Evolutionary conservation across 2,113 vertebrate genomes (phyloP), one percentile per base, ranked within the genome.

Genomic region (Halichoerus grypus): DNA sequence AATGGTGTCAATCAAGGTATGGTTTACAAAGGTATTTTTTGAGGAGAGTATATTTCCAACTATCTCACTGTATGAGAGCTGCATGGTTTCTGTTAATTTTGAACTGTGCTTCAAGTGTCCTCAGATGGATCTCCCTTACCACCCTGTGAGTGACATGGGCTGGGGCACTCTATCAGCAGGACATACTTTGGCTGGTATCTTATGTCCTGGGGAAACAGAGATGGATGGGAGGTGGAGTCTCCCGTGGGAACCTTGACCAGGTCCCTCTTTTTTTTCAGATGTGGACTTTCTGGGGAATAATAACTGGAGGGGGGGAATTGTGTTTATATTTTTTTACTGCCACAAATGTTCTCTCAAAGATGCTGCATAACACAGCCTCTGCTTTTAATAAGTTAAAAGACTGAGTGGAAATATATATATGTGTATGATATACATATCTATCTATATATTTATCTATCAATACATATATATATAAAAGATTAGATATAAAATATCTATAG

Each of bases 1-100:
- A 99, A 99, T 5, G 99, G 99, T 22, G 98, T 98, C 97, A 99
- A 98, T 94, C 99, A 99, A 98, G 99, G 99, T 2, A 93, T 99
- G 76, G 99, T 99, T 65, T 99, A 98, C 94, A 99, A 99, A 77
- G 99, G 99, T 98, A 99, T 99, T 89, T 99, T 99, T 99, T 96
- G 99, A 99, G 97, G 99, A 99, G 2, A 98, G 99, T 97, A 99
- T 99, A 98, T 99, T 99, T 63, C 99, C 99, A 1, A 99, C 99
- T 22, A 99, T 99, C 94, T 99, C 99, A 9, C 98, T 99, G 61
- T 99, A 99, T 97, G 99, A 99, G 98, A 99, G 99, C 99, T 99
- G 99, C 98, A 99, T 99, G 21, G 99, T 99, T 91, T 99, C 99
- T 15, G 99, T 99, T 55, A 99, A 99, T 97, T 99, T 99, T 69